phyloP scores from a whole-genome alignment of 2,797 vertebrate species.

The Rhabdomys pumilio region DNA sequence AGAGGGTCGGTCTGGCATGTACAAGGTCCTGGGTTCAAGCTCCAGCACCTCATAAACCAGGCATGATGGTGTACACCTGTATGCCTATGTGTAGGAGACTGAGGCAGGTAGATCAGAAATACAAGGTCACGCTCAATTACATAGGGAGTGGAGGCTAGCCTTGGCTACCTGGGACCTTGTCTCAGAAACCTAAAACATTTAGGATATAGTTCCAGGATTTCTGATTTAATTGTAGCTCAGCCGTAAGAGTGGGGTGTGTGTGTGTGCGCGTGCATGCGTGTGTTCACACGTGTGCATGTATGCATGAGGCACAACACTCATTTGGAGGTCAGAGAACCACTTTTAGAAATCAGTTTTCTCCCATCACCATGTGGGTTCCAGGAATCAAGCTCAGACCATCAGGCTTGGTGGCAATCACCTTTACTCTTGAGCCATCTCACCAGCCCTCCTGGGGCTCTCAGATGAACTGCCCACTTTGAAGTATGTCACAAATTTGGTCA shows the following conservation, averaged over 20 bases:
- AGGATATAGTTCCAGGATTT: background rate
- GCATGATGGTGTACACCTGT: too few relatives aligned
- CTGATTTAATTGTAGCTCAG: background rate
- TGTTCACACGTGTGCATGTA: background rate
- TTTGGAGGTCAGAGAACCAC: background rate
- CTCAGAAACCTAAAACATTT: background rate
- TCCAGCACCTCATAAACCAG: background rate
- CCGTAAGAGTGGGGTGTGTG: background rate
- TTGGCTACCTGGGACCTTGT: background rate
- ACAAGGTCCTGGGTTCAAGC: background rate
- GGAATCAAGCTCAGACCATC: background rate
- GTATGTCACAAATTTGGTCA: background rate
- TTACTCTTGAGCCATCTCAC: too few relatives aligned
- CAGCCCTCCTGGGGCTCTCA: background rate
- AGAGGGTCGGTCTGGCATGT: background rate
- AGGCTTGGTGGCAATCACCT: background rate
- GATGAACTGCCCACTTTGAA: background rate
- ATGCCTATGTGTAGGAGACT: too few relatives aligned
- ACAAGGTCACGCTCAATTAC: background rate
- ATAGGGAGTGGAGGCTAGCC: background rate
- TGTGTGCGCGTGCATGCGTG: background rate
- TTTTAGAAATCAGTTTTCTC: background rate
- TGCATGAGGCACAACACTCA: background rate
- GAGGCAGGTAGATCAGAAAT: background rate
- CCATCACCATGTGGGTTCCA: background rate